Conservation (phyloP, 2,888 invertebrate genomes). For the Lissocephala sabroskyi region DNA sequence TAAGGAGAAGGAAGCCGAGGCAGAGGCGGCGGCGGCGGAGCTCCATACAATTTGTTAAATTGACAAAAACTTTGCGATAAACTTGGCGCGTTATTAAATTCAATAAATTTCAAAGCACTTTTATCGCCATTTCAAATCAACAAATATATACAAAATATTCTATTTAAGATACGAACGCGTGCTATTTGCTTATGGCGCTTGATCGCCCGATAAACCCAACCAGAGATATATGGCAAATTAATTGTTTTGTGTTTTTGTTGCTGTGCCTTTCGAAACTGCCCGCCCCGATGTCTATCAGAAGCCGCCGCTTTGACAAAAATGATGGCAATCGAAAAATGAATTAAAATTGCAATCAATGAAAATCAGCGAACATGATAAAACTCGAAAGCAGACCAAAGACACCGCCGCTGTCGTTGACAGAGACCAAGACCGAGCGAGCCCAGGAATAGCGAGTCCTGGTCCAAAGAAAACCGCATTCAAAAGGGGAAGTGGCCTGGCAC, state of each 20-base stretch:
- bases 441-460: too few species aligned
- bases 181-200: conserved; percentile 9
- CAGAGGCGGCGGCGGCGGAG: too few species aligned
- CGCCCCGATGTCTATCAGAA: too few species aligned
- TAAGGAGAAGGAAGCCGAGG: too few species aligned
- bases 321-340: conserved; percentile 4
- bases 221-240: conserved; percentile 22
- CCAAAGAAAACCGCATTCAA: too few species aligned
- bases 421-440: not conserved
- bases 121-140: conserved; percentile 42
- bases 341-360: conserved; percentile 41
- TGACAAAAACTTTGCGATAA: conserved; percentile 64
- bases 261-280: too few species aligned
- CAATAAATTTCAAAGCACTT: conserved; percentile 44
- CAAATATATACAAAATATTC: conserved; percentile 41
- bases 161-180: conserved; percentile 44
- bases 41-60: conserved; percentile 54
- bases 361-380: conserved; percentile 30
- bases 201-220: conserved; percentile 28
- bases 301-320: too few species aligned
- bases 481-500: conserved; percentile 47
- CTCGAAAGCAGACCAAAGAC: not conserved
- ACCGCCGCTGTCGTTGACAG: not conserved
- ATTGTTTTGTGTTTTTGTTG: too few species aligned
- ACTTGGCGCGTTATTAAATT: conserved; percentile 63